Base-by-base conservation (phyloP, 2,888 invertebrate genomes). In the Polydrusus pterygomalis region DNA sequence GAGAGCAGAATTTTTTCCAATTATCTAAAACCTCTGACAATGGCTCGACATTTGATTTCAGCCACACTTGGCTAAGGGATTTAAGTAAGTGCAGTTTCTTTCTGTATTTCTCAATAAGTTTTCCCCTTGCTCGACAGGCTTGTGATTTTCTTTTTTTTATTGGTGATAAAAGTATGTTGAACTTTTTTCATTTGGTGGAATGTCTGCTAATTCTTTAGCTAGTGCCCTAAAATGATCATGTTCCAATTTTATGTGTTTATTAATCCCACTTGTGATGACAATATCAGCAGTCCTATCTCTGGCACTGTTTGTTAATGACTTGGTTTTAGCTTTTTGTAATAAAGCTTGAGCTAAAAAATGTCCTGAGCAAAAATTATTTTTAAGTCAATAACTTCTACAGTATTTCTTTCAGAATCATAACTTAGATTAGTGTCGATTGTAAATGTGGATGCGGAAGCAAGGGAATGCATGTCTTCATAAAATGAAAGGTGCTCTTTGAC, bases 231-330 rank as follows among this genome's bases (percentile, higher is more conserved):
- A 63, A 10, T 38, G 43, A 45, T 43, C n/a, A 63, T 43, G 63
- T 11, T 43, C 63, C 11, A 63, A 20, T 63, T 63, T 63, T 45
- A 43, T 63, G 15, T 18, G 9, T 45, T 45, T 43, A 25, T 63
- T 63, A n/a, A 43, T 1, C 2, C 25, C 43, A 43, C 15, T 10
- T 9, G 63, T 63, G 15, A 63, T 43, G 11, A 63, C 45, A 20
- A 63, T 63, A 43, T 63, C 63, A 9, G 43, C 34, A 20, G 43
- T 45, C 15, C 63, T 63, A 45, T 63, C 63, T 45, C 63, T 43
- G 45, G 20, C 45, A 38, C 38, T 20, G 15, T 63, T 63, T 1
- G 18, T 45, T 5, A 63, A 43, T 17, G 20, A 8, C 13, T 25
- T 18, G 38, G 1, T 17, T n/a, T 63, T 63, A 7, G 43, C 17